Percentiles rank a stretch among this genome's conserved stretches.
These are phyloP conservation scores for Phaenicophaeus curvirostris DNA, from an alignment of 2,797 vertebrate genomes.

Conservation along the genomic window DNA sequence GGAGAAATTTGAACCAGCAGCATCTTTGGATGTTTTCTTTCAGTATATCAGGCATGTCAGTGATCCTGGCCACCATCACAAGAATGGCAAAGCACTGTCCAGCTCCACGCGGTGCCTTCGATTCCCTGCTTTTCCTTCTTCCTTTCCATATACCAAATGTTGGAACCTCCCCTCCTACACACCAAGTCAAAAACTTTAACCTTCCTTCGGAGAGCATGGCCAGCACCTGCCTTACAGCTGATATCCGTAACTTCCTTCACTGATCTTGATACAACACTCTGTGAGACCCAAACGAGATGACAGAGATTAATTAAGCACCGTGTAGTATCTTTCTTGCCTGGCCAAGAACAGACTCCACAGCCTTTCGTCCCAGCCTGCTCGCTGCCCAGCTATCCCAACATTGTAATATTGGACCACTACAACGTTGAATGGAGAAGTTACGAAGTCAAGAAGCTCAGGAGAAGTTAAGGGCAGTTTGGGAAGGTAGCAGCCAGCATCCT, in stretches of 20 bases:
- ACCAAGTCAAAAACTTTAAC: neutral
- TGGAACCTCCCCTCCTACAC: neutral
- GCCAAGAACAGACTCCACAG: neutral
- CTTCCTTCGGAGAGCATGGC: neutral
- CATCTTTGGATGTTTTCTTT: neutral
- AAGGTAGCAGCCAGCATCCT: neutral
- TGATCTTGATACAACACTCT: neutral
- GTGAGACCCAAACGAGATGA: neutral
- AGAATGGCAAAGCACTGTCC: neutral
- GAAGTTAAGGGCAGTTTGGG: neutral
- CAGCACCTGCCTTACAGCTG: neutral
- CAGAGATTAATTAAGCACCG: neutral
- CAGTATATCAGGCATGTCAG: neutral
- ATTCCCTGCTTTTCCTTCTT: neutral
- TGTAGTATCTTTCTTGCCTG: neutral
- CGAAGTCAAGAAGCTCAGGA: neutral
- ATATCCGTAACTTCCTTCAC: neutral
- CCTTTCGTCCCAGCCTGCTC: neutral
- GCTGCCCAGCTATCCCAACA: neutral
- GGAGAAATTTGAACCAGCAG: neutral
- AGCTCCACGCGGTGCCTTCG: neutral
- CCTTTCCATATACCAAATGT: neutral
- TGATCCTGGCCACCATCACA: neutral
- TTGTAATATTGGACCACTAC: neutral
- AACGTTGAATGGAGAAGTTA: neutral